Conservation (phyloP, 2,113 vertebrate genomes). For the Climacteris rufus region DNA sequence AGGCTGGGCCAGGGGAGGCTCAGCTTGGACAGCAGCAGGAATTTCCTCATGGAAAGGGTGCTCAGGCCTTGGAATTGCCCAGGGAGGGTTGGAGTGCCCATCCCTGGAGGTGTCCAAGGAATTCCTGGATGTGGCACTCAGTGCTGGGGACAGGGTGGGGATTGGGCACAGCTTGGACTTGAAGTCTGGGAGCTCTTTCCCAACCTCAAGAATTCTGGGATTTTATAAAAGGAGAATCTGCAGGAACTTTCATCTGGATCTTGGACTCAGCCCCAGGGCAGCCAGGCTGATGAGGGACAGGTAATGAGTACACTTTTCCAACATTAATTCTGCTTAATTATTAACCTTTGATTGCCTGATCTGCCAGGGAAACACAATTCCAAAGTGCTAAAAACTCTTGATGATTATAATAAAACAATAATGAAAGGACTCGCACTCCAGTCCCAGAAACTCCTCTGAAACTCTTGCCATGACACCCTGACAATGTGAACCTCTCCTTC, state of each 20-base stretch:
- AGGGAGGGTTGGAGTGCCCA: too few species aligned
- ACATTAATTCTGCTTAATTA: background rate
- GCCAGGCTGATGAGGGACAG: background rate
- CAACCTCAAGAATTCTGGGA: background rate
- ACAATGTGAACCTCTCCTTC: background rate
- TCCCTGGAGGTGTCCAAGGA: too few species aligned
- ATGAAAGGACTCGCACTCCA: background rate
- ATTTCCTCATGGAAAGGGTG: background rate
- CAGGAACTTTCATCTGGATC: background rate
- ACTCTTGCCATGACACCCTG: background rate
- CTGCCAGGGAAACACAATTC: background rate
- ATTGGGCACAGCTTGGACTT: too few species aligned
- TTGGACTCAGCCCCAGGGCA: background rate
- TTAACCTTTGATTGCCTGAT: background rate
- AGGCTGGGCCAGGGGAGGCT: background rate
- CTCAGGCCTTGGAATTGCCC: too few species aligned
- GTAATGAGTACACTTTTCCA: rapidly evolving
- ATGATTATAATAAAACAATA: background rate
- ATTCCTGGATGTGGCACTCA: too few species aligned
- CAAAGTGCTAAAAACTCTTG: background rate
- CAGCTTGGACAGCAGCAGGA: background rate
- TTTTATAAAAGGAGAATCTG: background rate
- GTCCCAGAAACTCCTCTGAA: background rate
- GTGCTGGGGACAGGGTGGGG: too few species aligned
- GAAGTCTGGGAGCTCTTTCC: too few species aligned